These are phyloP conservation scores for Macropis europaea DNA, from an alignment of 2,888 invertebrate genomes.

Conservation along the genomic window DNA sequence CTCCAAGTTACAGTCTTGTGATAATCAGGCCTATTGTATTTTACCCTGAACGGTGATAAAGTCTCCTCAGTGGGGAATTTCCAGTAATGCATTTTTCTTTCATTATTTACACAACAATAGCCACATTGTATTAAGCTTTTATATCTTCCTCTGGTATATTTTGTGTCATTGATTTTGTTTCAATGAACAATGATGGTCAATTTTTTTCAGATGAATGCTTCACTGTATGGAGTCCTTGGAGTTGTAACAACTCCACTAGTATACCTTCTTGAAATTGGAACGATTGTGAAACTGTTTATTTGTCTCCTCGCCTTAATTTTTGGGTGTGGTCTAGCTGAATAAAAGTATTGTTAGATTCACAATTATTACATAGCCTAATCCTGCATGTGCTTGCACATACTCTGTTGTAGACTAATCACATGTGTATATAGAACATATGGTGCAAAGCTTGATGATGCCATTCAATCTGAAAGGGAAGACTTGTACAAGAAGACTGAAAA, in stretches of 20 bases:
- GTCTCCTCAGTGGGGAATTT: conserved; percentile 18
- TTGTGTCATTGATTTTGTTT: neutral
- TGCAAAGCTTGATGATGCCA: conserved; percentile 71
- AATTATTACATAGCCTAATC: neutral
- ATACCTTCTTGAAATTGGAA: conserved; percentile 73
- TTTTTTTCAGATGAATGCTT: conserved; percentile 76
- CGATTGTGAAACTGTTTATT: conserved; percentile 68
- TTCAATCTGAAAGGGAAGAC: conserved; percentile 74
- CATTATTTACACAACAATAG: conserved; percentile 5
- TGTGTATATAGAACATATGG: conserved; percentile 75
- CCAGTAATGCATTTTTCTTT: conserved; percentile 21
- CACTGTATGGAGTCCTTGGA: conserved; percentile 73
- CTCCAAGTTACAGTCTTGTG: neutral
- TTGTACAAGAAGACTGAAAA: conserved; percentile 77
- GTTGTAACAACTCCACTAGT: conserved; percentile 70
- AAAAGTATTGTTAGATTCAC: neutral
- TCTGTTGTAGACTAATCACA: conserved; percentile 68
- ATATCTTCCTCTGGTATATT: neutral
- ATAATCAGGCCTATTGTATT: neutral
- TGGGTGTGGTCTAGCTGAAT: conserved; percentile 65
- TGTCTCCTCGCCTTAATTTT: conserved; percentile 72
- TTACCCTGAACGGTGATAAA: neutral
- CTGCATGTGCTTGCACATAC: neutral
- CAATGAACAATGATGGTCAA: neutral
- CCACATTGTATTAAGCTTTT: neutral